Base-by-base conservation (phyloP, 2,113 vertebrate species). In the Chinchilla lanigera region DNA sequence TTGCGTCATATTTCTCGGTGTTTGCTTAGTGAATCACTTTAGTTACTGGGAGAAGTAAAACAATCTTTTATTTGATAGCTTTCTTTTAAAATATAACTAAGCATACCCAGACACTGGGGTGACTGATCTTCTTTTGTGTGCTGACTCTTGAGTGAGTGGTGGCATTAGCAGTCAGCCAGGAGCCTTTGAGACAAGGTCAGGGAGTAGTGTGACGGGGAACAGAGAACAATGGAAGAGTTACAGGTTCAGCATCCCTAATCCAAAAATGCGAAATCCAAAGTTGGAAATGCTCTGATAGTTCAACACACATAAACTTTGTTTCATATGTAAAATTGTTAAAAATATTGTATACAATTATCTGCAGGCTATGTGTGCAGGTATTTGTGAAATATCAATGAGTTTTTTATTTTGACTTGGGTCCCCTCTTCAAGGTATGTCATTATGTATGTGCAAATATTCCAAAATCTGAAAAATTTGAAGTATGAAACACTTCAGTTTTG, bases 11-110 rank as follows among this genome's bases (percentile, higher is more conserved):
- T 86, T 88, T 96, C 69, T 95, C 89, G 80, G n/a, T 60, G 75
- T 86, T 96, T 65, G 22, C 47, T 8, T 47, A 26, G 19, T 54
- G 3, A 95, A 60, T 93, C 38, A 41, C 58, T 94, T 96, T 61
- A 47, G 54, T 96, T 69, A 38, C 16, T 75, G 19, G 11, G 44
- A 33, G 19, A 86, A 85, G 22, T 91, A 52, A 35, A 88, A 44
- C 33, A 9, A 47, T 93, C 14, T 12, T 82, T 50, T 67, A 94
- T 87, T 87, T 69, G 67, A 50, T 50, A 86, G 5, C 38, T 95
- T 54, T 61, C 28, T 81, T 93, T 93, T 90, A 83, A 92, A 87
- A 26, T 63, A 63, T 35, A 87, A 33, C 47, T 54, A 82, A 63
- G 8, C 14, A 8, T 65, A 63, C 14, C 12, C 50, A 44, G 69